These are phyloP conservation scores for Oncorhynchus clarkii DNA, from an alignment of 2,113 vertebrate genomes.

Conservation along the genomic window DNA sequence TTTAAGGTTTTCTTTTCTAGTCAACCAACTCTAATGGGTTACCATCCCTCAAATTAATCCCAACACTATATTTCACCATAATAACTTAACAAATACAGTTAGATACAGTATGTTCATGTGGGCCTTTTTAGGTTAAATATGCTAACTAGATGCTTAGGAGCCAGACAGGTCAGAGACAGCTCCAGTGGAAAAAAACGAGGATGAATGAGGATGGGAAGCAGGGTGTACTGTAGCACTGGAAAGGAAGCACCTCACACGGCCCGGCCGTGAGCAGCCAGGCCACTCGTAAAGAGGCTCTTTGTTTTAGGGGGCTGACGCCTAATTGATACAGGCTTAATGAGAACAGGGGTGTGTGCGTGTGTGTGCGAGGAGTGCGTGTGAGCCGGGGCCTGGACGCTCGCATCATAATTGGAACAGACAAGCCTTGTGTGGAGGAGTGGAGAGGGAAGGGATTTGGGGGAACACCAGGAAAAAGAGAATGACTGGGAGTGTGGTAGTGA, in stretches of 20 bases:
- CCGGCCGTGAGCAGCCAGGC: constrained; percentile 47
- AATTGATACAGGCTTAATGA: constrained; percentile 77
- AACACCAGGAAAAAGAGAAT: constrained; percentile 49
- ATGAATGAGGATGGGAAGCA: constrained; percentile 64
- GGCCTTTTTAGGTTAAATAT: constrained; percentile 2
- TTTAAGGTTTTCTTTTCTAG: not conserved
- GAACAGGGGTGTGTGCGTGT: constrained; percentile 36
- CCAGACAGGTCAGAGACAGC: constrained; percentile 34
- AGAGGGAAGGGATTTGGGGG: constrained; percentile 60
- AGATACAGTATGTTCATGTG: not conserved
- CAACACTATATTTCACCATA: no score
- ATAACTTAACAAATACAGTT: not conserved
- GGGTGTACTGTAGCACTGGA: constrained; percentile 44
- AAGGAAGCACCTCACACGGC: constrained; percentile 70
- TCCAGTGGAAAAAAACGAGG: constrained; percentile 37
- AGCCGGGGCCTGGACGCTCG: constrained; percentile 37
- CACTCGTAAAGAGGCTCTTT: constrained; percentile 63
- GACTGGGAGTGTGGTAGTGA: constrained; percentile 54
- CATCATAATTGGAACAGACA: constrained; percentile 73
- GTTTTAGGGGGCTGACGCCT: constrained; percentile 71
- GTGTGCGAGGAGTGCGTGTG: constrained; percentile 39
- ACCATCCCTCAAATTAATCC: no score
- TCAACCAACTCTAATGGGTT: not conserved
- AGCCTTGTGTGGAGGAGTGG: constrained; percentile 67
- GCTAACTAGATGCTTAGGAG: constrained; percentile 10